Base-by-base conservation (phyloP, 1,140 invertebrate genomes). In the Hylaeus volcanicus region DNA sequence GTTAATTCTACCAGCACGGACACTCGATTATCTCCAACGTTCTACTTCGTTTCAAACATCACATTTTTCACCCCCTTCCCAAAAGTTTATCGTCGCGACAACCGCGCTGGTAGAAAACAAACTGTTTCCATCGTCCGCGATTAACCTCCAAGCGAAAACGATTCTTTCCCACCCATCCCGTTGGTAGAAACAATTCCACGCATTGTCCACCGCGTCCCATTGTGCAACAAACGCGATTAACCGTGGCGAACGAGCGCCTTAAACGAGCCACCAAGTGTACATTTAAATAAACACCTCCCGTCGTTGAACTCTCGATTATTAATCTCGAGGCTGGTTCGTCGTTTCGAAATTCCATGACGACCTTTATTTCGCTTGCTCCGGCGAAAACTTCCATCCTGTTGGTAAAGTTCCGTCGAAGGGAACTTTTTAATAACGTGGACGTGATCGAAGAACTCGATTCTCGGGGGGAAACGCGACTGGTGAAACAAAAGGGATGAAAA, bases 381-480 rank as follows among this genome's bases (percentile, higher is more conserved):
- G 51, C 58, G 39, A 56, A 64, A 71, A 66, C 45, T 76, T 72
- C 11, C 65, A 4, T 26, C 61, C 39, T 26, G 26, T 26, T 26
- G 37, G 15, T 63, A 45, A 71, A 6, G 0, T 64, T 39, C 11
- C 43, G n/a, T 6, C 3, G 15, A 37, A 53, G 72, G 26, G 79
- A 85, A 85, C 74, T 77, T 81, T 70, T 73, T 76, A 77, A 81
- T 86, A 85, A 81, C 79, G n/a, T 61, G 69, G 61, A 86, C 84
- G 83, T 86, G 84, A 86, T 86, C 84, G 68, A 41, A 64, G 43
- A 69, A 61, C 26, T 26, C 9, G n/a, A 51, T 58, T 14, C 4
- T 15, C 53, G 53, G 53, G 11, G n/a, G 51, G n/a, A 37, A 12
- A 37, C 15, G 15, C 41, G 5, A 9, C 14, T 26, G 37, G 26